Evolutionary conservation across 2,888 invertebrate genomes (phyloP), one percentile per base, ranked within the genome.

Genomic region (Oxytorus armatus): DNA sequence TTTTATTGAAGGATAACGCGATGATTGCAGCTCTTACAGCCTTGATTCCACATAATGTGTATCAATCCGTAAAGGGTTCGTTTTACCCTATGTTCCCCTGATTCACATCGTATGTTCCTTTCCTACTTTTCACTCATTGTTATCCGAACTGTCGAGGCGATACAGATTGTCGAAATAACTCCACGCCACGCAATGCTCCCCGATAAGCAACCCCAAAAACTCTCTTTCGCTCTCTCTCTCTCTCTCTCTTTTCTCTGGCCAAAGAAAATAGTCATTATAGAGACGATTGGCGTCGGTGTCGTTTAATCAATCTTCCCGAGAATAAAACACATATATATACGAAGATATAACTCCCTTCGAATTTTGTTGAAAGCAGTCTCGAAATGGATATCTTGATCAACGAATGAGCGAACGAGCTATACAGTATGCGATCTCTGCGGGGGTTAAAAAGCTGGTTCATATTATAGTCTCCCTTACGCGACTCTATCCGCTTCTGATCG

Each of bases 311-410:
- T 63, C 53, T 59, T 61, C 29, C 68, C 14, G 23, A 59, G 36
- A 59, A 23, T 59, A 18, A 49, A 23, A 29, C 42, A 47, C 42
- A 39, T n/a, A n/a, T n/a, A n/a, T n/a, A n/a, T 44, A 47, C 53
- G 66, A 68, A 51, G 25, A 68, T 59, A 61, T 29, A 61, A 61
- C 33, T 21, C 29, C 23, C 59, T 33, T 21, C 14, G 69, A 44
- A 61, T 76, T 69, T 61, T 36, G 18, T 47, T 61, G 3, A 29
- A 68, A 53, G 42, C 65, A 44, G 21, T 66, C 59, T n/a, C 14
- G 39, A 4, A 33, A 55, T 63, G 55, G 23, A 63, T 49, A 79
- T 69, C 55, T 63, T 39, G 55, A 79, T 74, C 47, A 69, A 39
- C 11, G 68, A 57, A 69, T 21, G 57, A 57, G 47, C n/a, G 33